Base-by-base conservation (phyloP, 2,113 vertebrate species). In the Pelvicachromis taeniatus region DNA sequence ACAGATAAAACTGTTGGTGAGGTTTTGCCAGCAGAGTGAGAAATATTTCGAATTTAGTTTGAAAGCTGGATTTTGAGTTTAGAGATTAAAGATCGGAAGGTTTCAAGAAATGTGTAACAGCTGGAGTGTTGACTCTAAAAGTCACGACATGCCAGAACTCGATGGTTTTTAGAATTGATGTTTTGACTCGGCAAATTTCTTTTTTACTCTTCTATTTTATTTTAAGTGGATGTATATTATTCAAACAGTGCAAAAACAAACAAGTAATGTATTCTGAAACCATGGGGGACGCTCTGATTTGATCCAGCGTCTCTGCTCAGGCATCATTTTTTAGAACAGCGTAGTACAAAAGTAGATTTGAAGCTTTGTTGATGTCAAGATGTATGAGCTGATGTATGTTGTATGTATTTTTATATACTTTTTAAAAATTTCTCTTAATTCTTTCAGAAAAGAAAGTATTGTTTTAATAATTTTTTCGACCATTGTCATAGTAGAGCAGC, bases 81-180 rank as follows among this genome's bases (percentile, higher is more conserved):
- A 48, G 42, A 73, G 2, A 29, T 48, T 11, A 45, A 73, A 48
- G 23, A 16, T 17, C 4, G 42, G 9, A 73, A 73, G 42, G 42
- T 29, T 73, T 73, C 9, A 73, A 73, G 14, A 19, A 73, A 48
- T 19, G 23, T 73, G 16, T 29, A 73, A 48, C 40, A 48, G 9
- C 23, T 73, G 68, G 23, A 48, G 48, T 48, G 19, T 16, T 73
- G 68, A 19, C 23, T n/a, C 4, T 73, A 48, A 73, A 73, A 73
- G 68, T 73, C 23, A 7, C 0, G 0, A 29, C 16, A 73, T 29
- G 14, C 26, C 26, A 48, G 14, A 48, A 73, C 68, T 48, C 68
- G 19, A 17, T 73, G 68, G 42, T 73, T 70, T 70, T 8, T 70
- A 70, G 40, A 70, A 70, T 17, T 45, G 65, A 45, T 26, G 40